Percentiles rank a stretch among this genome's conserved stretches.
Conservation (phyloP, 2,113 vertebrate genomes). For the Tonatia bakeri region DNA sequence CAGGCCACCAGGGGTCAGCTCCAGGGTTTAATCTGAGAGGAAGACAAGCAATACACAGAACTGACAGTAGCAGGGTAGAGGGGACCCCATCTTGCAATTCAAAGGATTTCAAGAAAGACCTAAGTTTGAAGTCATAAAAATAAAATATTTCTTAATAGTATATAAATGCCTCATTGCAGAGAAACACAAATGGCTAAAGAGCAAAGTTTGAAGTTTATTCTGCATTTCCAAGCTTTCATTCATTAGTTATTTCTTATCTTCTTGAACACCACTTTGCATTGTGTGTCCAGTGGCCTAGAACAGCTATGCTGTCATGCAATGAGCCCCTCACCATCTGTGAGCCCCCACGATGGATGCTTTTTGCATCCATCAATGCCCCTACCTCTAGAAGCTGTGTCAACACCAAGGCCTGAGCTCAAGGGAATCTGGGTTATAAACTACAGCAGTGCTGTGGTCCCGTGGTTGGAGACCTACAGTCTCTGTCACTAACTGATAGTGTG, state of each 20-base stretch:
- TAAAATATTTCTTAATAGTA: not conserved
- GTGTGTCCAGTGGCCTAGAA: not conserved
- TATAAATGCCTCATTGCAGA: not conserved
- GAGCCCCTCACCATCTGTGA: not conserved
- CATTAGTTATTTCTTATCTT: not conserved
- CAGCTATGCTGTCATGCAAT: not conserved
- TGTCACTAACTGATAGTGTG: conserved; percentile 38
- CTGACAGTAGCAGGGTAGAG: not conserved
- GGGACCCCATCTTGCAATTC: not conserved
- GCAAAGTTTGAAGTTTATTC: not conserved
- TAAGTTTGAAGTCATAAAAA: not conserved
- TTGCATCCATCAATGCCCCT: too few species aligned
- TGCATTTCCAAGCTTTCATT: not conserved
- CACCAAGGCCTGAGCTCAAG: not conserved
- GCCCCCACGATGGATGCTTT: too few species aligned
- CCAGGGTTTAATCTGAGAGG: not conserved
- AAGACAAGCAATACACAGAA: not conserved
- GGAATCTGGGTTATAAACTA: not conserved
- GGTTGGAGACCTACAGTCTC: not conserved
- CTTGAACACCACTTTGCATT: not conserved
- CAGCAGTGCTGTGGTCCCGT: not conserved
- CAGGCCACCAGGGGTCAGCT: not conserved
- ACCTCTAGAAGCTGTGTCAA: not conserved
- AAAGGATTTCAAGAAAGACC: not conserved
- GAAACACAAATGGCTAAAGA: not conserved